Conservation (phyloP, 2,113 vertebrate genomes). For the Nothobranchius kuhntae region DNA sequence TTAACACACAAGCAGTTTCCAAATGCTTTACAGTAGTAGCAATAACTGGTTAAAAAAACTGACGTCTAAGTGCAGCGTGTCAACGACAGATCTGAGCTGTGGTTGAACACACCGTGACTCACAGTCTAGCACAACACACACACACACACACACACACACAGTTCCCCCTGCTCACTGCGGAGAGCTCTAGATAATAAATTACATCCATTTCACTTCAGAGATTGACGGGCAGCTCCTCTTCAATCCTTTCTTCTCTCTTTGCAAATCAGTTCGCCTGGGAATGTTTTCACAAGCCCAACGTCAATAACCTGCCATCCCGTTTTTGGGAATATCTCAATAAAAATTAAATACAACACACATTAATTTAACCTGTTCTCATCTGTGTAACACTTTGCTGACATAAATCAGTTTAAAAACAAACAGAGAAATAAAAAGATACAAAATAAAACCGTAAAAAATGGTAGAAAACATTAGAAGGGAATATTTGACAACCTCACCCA, state of each 20-base stretch:
- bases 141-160: conserved; percentile 60
- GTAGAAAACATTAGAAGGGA: conserved; percentile 65
- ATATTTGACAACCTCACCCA: conserved; percentile 51
- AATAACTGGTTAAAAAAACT: conserved; percentile 72
- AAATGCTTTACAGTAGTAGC: conserved; percentile 84
- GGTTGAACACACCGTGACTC: conserved; percentile 50
- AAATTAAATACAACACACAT: conserved; percentile 52
- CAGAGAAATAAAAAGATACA: conserved; percentile 72
- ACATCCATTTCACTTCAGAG: conserved; percentile 68
- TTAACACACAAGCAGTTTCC: conserved; percentile 93
- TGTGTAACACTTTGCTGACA: conserved; percentile 39
- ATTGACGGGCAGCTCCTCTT: conserved; percentile 59
- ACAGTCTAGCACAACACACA: conserved; percentile 73
- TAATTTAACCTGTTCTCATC: conserved; percentile 52
- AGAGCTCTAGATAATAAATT: conserved; percentile 75
- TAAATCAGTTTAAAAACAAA: conserved; percentile 57
- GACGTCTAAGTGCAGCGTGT: conserved; percentile 68
- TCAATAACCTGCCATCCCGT: conserved; percentile 35
- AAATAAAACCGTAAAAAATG: conserved; percentile 64
- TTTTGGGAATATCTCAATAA: conserved; percentile 42
- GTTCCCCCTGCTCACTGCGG: conserved; percentile 54
- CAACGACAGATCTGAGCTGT: conserved; percentile 60
- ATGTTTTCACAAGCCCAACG: conserved; percentile 41
- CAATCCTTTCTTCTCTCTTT: conserved; percentile 54
- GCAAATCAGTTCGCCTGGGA: conserved; percentile 48